Conservation (phyloP, 1,140 invertebrate species). For the Aphelenchoides fujianensis region DNA sequence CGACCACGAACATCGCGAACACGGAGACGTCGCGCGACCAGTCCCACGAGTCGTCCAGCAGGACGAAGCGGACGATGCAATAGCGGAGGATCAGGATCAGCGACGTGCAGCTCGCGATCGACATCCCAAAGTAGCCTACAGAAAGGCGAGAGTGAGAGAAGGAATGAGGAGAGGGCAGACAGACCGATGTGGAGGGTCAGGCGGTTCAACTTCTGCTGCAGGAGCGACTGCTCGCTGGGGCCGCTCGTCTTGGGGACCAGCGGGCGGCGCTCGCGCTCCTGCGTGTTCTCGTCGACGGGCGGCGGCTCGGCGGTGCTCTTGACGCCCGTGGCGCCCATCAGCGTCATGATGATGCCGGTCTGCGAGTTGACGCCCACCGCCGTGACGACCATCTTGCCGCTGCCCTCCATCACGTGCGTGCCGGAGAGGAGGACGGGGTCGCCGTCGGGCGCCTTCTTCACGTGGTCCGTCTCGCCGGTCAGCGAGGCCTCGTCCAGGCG, state of each 20-base stretch:
- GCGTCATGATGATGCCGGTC: slow-evolving; percentile 35
- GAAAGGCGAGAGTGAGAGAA: too few relatives aligned
- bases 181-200: slow-evolving; percentile 28
- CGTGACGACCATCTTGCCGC: slow-evolving; percentile 30
- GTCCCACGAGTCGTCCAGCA: not conserved
- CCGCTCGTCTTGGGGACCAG: not conserved
- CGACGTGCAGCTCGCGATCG: slow-evolving; percentile 21
- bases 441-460: slow-evolving; percentile 10
- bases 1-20: slow-evolving; percentile 75
- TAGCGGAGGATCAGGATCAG: slow-evolving; percentile 38
- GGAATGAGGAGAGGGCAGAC: too few relatives aligned
- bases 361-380: slow-evolving; percentile 41
- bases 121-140: too few relatives aligned
- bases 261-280: not conserved
- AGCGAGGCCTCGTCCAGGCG: slow-evolving; percentile 28
- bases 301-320: not conserved
- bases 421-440: slow-evolving; percentile 21
- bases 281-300: too few relatives aligned
- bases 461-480: slow-evolving; percentile 27
- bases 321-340: slow-evolving; percentile 14
- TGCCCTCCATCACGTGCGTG: slow-evolving; percentile 38
- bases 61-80: slow-evolving; percentile 18
- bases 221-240: slow-evolving; percentile 23
- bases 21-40: not conserved
- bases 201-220: slow-evolving; percentile 24